phyloP scores from a whole-genome alignment of 2,888 invertebrate genomes.

The Thymelicus acteon region DNA sequence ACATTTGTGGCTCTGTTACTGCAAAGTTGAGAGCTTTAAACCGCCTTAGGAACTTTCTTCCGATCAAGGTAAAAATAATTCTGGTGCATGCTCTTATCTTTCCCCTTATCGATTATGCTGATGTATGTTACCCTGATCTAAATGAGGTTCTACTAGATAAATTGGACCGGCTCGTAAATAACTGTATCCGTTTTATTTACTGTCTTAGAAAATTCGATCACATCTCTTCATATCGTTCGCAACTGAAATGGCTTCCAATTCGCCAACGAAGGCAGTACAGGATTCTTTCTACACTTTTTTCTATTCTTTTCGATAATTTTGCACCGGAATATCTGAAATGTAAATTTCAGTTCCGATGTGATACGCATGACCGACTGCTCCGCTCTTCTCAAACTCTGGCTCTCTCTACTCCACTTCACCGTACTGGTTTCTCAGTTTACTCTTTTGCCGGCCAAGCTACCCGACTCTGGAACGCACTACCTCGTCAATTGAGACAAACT shows the following conservation, averaged over 20 bases:
- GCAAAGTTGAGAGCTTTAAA: not conserved
- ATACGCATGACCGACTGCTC: too few species aligned
- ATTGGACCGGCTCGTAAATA: not conserved
- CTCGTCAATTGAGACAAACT: too few species aligned
- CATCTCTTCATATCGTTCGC: not conserved
- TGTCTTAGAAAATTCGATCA: not conserved
- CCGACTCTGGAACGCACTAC: too few species aligned
- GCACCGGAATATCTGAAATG: not conserved
- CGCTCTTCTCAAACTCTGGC: too few species aligned
- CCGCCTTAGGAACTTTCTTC: constrained; percentile 10
- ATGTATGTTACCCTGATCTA: not conserved
- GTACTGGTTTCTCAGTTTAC: not conserved
- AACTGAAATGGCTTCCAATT: not conserved
- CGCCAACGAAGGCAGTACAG: not conserved
- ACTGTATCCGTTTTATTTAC: not conserved
- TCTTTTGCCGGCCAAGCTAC: too few species aligned
- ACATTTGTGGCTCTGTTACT: not conserved
- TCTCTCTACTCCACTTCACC: not conserved
- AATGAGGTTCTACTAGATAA: not conserved
- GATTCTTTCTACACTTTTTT: not conserved
- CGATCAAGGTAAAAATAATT: constrained; percentile 6
- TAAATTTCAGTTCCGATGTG: too few species aligned
- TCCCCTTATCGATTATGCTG: constrained; percentile 13
- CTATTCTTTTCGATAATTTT: not conserved
- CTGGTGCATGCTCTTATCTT: constrained; percentile 16